These are phyloP conservation scores for Hemitrygon akajei DNA, from an alignment of 2,797 vertebrate genomes.

Conservation along the genomic window DNA sequence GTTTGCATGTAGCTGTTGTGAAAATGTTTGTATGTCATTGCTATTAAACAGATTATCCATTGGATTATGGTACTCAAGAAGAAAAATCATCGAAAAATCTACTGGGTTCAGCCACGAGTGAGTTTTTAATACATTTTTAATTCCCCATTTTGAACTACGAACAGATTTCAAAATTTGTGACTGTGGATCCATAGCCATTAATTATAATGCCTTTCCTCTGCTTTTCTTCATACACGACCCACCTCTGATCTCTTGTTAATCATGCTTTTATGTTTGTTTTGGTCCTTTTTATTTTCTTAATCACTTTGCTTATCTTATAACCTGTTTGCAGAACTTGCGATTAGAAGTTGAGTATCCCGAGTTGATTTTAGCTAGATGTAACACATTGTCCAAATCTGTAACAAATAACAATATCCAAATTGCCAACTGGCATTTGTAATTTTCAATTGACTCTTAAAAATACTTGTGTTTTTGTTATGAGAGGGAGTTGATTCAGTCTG, in stretches of 20 bases:
- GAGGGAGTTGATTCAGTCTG: neutral
- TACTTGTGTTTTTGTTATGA: neutral
- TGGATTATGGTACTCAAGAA: slow-evolving; percentile 80
- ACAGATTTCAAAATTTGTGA: neutral
- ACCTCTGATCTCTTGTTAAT: neutral
- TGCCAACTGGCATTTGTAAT: neutral
- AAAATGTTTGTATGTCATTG: slow-evolving; percentile 36
- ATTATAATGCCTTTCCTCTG: neutral
- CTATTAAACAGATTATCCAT: slow-evolving; percentile 71
- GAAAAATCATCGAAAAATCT: slow-evolving; percentile 93
- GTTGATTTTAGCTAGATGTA: too few relatives aligned
- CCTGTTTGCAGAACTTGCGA: neutral
- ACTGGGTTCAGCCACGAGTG: slow-evolving; percentile 93
- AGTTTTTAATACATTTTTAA: slow-evolving; percentile 49
- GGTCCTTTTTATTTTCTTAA: neutral
- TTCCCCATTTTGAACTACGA: neutral
- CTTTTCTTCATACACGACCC: neutral
- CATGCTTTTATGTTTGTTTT: too few relatives aligned
- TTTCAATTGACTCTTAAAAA: neutral
- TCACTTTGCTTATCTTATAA: neutral
- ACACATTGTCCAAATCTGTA: too few relatives aligned
- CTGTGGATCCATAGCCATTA: neutral
- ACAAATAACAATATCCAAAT: neutral
- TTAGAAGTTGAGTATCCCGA: neutral
- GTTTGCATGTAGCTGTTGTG: slow-evolving; percentile 34